Base-by-base conservation (phyloP, 2,888 invertebrate species). In the Hirudinaria manillensis region DNA sequence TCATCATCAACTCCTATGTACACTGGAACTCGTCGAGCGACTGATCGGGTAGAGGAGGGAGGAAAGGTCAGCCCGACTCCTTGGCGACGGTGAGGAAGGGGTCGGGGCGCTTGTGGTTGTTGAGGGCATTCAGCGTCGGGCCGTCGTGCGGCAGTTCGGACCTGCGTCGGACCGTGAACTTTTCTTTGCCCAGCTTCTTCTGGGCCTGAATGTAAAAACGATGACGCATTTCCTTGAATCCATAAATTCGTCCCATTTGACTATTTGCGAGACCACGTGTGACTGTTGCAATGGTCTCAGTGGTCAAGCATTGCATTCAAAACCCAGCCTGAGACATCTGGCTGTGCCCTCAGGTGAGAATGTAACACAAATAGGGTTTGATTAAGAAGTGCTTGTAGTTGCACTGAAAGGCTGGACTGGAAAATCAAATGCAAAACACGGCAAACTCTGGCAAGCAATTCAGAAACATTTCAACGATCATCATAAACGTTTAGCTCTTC, bases 101-200 rank as follows among this genome's bases (percentile, higher is more conserved):
- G 24, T 95, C 95, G 81, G 93, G 91, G 83, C 96, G 89, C 87
- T 84, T 92, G 88, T 96, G 94, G 86, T 93, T 93, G 85, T 91
- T 92, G 81, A 96, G 89, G 79, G 94, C 94, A 86, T 91, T 92
- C 82, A 94, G 91, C 75, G 94, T 95, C 85, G 91, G 90, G 81
- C 92, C 90, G 88, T 97, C 96, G 83, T 94, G 93, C 70, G 96
- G 96, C 84, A 97, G 88, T 86, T 97, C 94, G 24, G 94, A 95
- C 88, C 96, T 96, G 87, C 94, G 91, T 86, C 95, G 91, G 79
- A 96, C 89, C 81, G 96, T 88, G 74, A 94, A 94, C 87, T 93
- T 93, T 85, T 89, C 92, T 88, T 70, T 71, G 29, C 81, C 81
- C 53, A 67, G 29, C 51, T 65, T 70, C 55, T 76, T 78, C 51